These are phyloP conservation scores for silkworm (Bombyx mori) DNA, from an alignment of 1,140 invertebrate genomes.

Conservation along the genomic window ASM3026992v2 NC_085119.1:15141001-15141500, in stretches of 20 bases:
- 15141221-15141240: conserved; percentile 21
- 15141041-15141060: conserved; percentile 64
- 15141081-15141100: conserved; percentile 65
- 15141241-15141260: conserved; percentile 42
- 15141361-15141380: too few relatives aligned
- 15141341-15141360: too few relatives aligned
- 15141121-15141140: conserved; percentile 62
- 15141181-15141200: conserved; percentile 26
- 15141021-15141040: conserved; percentile 29
- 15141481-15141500: too few relatives aligned
- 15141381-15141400: too few relatives aligned
- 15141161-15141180: conserved; percentile 60
- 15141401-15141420: too few relatives aligned
- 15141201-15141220: conserved; percentile 20
- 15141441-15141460: too few relatives aligned
- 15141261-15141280: conserved; percentile 33
- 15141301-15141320: neutral
- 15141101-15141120: conserved; percentile 65
- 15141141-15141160: conserved; percentile 61
- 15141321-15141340: neutral
- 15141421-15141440: too few relatives aligned
- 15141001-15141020: conserved; percentile 7
- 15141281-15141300: conserved; percentile 3
- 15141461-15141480: too few relatives aligned
- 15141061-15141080: conserved; percentile 65